A percentile compares a stretch with the other conserved stretches of the same genome.
phyloP scores from a whole-genome alignment of 2,797 vertebrate genomes.

The Hippoglossus hippoglossus region DNA sequence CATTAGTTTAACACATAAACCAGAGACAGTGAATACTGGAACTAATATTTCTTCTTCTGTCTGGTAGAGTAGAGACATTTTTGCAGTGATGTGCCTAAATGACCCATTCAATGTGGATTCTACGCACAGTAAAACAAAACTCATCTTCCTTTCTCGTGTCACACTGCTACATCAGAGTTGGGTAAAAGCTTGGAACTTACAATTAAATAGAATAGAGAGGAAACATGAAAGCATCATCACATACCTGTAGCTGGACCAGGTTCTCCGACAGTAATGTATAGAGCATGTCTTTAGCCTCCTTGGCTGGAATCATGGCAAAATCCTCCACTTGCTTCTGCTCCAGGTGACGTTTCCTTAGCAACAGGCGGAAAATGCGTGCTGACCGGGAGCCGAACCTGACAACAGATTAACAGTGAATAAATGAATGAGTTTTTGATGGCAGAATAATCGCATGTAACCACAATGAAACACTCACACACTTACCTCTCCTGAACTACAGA shows the following conservation, averaged over 20 bases:
- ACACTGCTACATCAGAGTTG: not conserved
- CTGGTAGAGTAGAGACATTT: too few species aligned
- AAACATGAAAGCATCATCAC: too few species aligned
- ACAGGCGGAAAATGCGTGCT: slow-evolving; percentile 91
- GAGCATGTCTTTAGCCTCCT: slow-evolving; percentile 98
- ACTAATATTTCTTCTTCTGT: too few species aligned
- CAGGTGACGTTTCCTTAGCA: slow-evolving; percentile 90
- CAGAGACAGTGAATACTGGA: too few species aligned
- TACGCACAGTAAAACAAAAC: too few species aligned
- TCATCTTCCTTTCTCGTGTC: not conserved
- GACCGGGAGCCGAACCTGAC: slow-evolving; percentile 92
- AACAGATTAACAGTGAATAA: not conserved
- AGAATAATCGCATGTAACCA: not conserved
- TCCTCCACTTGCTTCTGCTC: slow-evolving; percentile 99
- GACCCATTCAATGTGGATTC: too few species aligned
- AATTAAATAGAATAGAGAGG: not conserved
- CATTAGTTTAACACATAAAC: too few species aligned
- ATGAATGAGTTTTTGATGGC: not conserved
- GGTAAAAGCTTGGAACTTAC: not conserved
- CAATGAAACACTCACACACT: slow-evolving; percentile 20
- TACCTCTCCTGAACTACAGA: slow-evolving; percentile 94
- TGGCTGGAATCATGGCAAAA: slow-evolving; percentile 97
- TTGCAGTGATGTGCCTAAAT: too few species aligned
- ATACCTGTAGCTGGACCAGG: slow-evolving; percentile 92
- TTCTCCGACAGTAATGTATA: slow-evolving; percentile 94